Evolutionary conservation across 2,888 invertebrate genomes (phyloP).

Genomic region (Tribolium freemani): DNA sequence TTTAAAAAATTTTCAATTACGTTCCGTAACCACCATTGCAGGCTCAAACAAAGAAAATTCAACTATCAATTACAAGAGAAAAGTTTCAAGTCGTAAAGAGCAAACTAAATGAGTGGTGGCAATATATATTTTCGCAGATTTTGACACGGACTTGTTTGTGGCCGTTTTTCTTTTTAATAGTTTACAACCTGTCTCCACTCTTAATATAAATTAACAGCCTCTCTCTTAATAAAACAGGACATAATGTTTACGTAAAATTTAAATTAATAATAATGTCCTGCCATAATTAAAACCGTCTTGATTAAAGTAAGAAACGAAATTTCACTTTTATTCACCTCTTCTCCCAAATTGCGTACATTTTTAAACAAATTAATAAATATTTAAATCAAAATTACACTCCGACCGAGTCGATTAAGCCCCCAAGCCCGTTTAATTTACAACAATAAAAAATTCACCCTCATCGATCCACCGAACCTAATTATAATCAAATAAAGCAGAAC

Average conservation of each 20-base stretch:
- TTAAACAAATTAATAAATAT: conserved; percentile 32
- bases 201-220: conserved; percentile 37
- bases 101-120: conserved; percentile 44
- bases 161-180: conserved; percentile 27
- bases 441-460: conserved; percentile 29
- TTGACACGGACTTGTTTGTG: conserved; percentile 30
- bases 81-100: conserved; percentile 47
- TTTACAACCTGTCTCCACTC: conserved; percentile 35
- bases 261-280: conserved; percentile 38
- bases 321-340: conserved; percentile 13
- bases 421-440: conserved; percentile 5
- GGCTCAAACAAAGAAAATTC: conserved; percentile 27
- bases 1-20: conserved; percentile 36
- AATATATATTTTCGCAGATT: conserved; percentile 47
- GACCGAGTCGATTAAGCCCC: background rate
- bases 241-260: conserved; percentile 38
- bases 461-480: conserved; percentile 27
- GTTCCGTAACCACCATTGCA: background rate
- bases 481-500: conserved; percentile 32
- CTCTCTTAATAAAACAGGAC: conserved; percentile 37
- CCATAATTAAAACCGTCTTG: conserved; percentile 36
- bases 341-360: background rate
- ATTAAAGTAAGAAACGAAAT: conserved; percentile 31
- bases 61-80: conserved; percentile 51
- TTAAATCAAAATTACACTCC: conserved; percentile 24